These are phyloP conservation scores for Ormyrus thymus DNA, from an alignment of 2,888 invertebrate species.

Conservation along the genomic window DNA sequence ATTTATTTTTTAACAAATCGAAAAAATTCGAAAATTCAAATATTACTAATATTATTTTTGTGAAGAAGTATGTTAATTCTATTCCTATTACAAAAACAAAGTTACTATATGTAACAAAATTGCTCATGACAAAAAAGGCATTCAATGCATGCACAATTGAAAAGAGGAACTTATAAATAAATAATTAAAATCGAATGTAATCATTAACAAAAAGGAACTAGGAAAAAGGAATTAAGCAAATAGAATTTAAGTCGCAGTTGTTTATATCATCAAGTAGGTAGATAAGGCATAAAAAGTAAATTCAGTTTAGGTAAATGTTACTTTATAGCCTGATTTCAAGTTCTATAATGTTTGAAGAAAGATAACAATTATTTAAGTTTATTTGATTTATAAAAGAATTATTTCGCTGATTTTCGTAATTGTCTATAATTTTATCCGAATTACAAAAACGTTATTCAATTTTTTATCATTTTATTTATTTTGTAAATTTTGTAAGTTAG, in stretches of 20 bases:
- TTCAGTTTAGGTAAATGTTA: slow-evolving; percentile 3
- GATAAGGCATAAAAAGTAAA: slow-evolving; percentile 12
- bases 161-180: slow-evolving; percentile 13
- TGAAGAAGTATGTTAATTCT: neutral
- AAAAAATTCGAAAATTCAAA: no score
- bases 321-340: neutral
- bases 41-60: no score
- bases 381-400: no score
- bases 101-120: slow-evolving; percentile 43
- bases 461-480: no score
- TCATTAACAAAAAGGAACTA: slow-evolving; percentile 24
- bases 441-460: no score
- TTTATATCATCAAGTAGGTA: slow-evolving; percentile 10
- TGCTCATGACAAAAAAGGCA: slow-evolving; percentile 27
- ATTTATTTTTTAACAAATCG: no score
- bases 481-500: no score
- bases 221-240: slow-evolving; percentile 8
- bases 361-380: no score
- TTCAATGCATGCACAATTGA: slow-evolving; percentile 12
- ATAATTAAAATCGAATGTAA: slow-evolving; percentile 6
- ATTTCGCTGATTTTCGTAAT: no score
- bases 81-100: slow-evolving; percentile 33
- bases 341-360: no score
- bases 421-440: no score
- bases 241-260: slow-evolving; percentile 9